Base-by-base conservation (phyloP, 2,888 invertebrate genomes). In the Amaurobius ferox region DNA sequence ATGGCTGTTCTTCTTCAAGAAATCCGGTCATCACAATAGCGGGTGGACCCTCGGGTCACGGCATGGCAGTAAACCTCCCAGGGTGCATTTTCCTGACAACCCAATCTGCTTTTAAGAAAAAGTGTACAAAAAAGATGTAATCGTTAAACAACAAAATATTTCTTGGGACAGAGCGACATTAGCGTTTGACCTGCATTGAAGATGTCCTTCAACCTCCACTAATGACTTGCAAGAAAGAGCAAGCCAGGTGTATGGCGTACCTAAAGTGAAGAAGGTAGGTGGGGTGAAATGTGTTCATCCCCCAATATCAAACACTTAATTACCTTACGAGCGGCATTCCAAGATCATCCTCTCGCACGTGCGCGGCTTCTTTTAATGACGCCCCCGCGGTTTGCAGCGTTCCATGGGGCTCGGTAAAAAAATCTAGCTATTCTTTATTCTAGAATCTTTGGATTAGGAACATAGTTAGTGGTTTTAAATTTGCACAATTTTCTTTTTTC, bases 171-270 rank as follows among this genome's bases (percentile, higher is more conserved):
- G 71, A 77, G 55, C 67, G 83, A 85, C 83, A 85, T 85, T 78
- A 85, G 77, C 77, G 83, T 78, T 77, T 85, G 77, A 85, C 83
- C 83, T 85, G 83, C 77, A 77, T 77, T 85, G 83, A 77, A 83
- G 70, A 68, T 72, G 83, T 85, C 83, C 83, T 85, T 85, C 83
- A 77, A 85, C 83, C 55, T 70, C 70, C 70, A n/a, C 81, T 85
- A 85, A 85, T 78, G 83, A 85, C 83, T 85, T 32, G 76, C 55
- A 77, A 76, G 72, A 76, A 32, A 26, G 67, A 26, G 72, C 67
- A 55, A 67, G 80, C 83, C 55, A 85, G 83, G 83, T 83, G 76
- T 62, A 70, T 74, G 30, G 68, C 40, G 44, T 32, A 55, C 39
- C 40, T 35, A 26, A 67, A 72, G 26, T 39, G 23, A 76, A 67